Evolutionary conservation across 1,140 invertebrate species (phyloP).

Genomic region (Phortica variegata): DNA sequence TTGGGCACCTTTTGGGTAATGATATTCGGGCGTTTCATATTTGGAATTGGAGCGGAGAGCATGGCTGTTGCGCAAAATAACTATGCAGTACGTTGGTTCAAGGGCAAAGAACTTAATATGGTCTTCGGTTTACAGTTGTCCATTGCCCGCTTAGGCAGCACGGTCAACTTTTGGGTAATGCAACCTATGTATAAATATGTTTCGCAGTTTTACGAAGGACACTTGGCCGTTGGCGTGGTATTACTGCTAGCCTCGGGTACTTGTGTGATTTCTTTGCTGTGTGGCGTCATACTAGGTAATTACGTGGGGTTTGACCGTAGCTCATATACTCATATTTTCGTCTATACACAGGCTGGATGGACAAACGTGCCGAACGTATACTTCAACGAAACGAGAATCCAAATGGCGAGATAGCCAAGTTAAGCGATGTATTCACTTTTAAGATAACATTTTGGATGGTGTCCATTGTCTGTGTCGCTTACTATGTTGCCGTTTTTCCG

Average conservation of each 20-base stretch:
- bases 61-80: slow-evolving; percentile 95
- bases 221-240: slow-evolving; percentile 75
- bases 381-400: slow-evolving; percentile 66
- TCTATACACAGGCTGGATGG: slow-evolving; percentile 66
- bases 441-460: slow-evolving; percentile 86
- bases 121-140: slow-evolving; percentile 93
- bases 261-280: slow-evolving; percentile 80
- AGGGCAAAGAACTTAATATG: slow-evolving; percentile 96
- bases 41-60: slow-evolving; percentile 96
- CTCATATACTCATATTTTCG: no score
- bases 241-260: slow-evolving; percentile 78
- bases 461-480: slow-evolving; percentile 85
- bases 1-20: slow-evolving; percentile 85
- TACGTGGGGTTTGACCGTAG: no score
- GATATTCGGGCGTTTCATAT: slow-evolving; percentile 91
- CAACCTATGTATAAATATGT: slow-evolving; percentile 82
- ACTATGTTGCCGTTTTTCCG: slow-evolving; percentile 96
- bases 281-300: slow-evolving; percentile 69
- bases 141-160: slow-evolving; percentile 90
- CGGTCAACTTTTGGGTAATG: slow-evolving; percentile 93
- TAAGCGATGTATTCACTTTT: slow-evolving; percentile 86
- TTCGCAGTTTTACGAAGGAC: slow-evolving; percentile 66
- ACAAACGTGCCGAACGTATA: slow-evolving; percentile 80
- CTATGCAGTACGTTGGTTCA: slow-evolving; percentile 97
- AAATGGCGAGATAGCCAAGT: slow-evolving; percentile 70